These are phyloP conservation scores for Synanthedon formicaeformis DNA, from an alignment of 2,888 invertebrate species.

Conservation along the genomic window DNA sequence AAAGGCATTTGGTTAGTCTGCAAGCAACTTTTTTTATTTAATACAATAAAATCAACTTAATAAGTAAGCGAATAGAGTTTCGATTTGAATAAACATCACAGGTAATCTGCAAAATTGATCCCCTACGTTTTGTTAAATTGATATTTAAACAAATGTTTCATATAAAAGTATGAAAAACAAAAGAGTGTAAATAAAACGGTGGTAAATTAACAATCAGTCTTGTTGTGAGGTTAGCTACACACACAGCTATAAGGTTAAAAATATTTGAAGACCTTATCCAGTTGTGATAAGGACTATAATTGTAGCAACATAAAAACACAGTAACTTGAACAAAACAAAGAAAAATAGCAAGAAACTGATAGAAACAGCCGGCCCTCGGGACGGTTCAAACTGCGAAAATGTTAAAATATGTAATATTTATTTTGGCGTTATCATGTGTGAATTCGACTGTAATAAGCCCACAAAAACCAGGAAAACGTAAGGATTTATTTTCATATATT, in stretches of 20 bases:
- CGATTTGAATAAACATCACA: no score
- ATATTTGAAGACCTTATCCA: neutral
- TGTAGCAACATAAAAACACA: neutral
- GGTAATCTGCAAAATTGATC: no score
- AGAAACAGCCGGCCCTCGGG: neutral
- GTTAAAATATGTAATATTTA: neutral
- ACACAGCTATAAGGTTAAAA: neutral
- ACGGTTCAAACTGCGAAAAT: neutral
- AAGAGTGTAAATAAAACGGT: neutral
- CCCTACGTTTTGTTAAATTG: no score
- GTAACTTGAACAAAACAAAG: constrained; percentile 2
- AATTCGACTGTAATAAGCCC: neutral
- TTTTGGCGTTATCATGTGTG: neutral
- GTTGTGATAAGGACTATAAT: neutral
- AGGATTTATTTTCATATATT: no score
- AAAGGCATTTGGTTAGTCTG: no score
- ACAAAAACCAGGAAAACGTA: no score
- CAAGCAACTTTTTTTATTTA: no score
- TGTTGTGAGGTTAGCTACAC: neutral
- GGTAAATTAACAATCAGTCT: neutral
- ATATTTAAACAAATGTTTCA: neutral
- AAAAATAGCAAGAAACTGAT: neutral
- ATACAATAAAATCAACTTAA: no score
- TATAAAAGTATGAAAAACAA: neutral
- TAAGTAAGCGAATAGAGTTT: no score